Conservation (phyloP, 2,113 vertebrate species). For the Gulo gulo region DNA sequence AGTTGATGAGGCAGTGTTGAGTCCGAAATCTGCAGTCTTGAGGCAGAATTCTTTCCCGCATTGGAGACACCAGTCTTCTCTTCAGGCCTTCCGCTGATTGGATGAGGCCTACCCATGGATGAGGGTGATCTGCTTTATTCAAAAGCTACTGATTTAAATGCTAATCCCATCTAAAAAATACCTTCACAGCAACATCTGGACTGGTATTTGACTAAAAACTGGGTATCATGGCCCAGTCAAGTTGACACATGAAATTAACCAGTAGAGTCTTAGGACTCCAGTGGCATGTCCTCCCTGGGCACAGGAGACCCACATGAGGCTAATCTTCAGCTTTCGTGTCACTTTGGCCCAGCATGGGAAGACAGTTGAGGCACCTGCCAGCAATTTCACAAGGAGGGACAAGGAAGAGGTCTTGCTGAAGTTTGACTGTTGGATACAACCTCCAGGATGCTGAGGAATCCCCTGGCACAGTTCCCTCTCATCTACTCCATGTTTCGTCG, state of each 20-base stretch:
- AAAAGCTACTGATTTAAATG: neutral
- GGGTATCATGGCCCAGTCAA: neutral
- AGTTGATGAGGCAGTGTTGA: rapidly evolving
- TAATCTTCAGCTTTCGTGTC: rapidly evolving
- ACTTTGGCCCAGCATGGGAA: no score
- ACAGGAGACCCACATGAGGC: rapidly evolving
- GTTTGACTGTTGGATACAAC: rapidly evolving
- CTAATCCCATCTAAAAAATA: neutral
- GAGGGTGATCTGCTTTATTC: no score
- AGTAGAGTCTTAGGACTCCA: neutral
- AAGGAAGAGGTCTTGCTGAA: rapidly evolving
- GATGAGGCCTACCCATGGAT: rapidly evolving
- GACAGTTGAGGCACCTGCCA: rapidly evolving
- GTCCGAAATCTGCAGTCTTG: neutral
- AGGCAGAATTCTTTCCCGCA: neutral
- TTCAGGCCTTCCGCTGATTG: neutral
- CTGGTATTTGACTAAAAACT: neutral
- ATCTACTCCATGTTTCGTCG: rapidly evolving
- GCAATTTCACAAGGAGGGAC: rapidly evolving
- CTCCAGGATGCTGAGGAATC: rapidly evolving
- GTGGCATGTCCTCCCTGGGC: rapidly evolving
- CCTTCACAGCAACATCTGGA: neutral
- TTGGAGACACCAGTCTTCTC: rapidly evolving
- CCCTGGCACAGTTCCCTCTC: rapidly evolving
- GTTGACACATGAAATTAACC: neutral